Percentiles rank a stretch among this genome's conserved stretches.
phyloP scores from a whole-genome alignment of 2,113 vertebrate species.

The Oreocharis arfaki region DNA sequence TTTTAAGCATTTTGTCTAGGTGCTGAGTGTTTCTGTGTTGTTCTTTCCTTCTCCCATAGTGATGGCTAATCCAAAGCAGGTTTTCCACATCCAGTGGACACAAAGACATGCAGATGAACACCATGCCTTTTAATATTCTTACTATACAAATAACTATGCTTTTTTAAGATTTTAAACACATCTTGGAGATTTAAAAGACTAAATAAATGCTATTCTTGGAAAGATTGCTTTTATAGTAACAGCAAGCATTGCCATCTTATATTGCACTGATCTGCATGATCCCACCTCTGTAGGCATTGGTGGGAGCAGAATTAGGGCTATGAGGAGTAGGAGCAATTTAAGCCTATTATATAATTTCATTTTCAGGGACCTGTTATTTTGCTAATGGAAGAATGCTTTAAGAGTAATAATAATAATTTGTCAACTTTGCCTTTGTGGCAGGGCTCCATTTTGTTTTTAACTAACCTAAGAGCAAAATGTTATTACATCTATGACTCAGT shows the following conservation, averaged over 20 bases:
- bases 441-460: constrained; percentile 40
- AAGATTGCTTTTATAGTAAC: constrained; percentile 40
- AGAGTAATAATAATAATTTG: constrained; percentile 20
- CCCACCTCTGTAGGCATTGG: neutral
- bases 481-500: neutral
- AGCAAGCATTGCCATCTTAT: constrained; percentile 38
- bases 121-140: neutral
- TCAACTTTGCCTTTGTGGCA: constrained; percentile 30
- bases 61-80: neutral
- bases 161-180: constrained; percentile 11
- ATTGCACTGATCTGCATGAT: constrained; percentile 54
- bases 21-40: neutral
- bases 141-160: neutral
- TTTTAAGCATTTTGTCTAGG: neutral
- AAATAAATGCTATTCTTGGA: constrained; percentile 4
- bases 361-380: constrained; percentile 67
- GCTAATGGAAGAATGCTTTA: constrained; percentile 48
- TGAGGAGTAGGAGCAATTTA: constrained; percentile 34
- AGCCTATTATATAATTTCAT: neutral
- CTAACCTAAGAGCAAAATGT: constrained; percentile 55
- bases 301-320: constrained; percentile 18
- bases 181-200: constrained; percentile 12
- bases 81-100: neutral
- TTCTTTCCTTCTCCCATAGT: neutral
- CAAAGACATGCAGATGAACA: neutral